A percentile compares a stretch with the other conserved stretches of the same genome.
Conservation (phyloP, 2,797 vertebrate genomes). For the Zalophus californianus region DNA sequence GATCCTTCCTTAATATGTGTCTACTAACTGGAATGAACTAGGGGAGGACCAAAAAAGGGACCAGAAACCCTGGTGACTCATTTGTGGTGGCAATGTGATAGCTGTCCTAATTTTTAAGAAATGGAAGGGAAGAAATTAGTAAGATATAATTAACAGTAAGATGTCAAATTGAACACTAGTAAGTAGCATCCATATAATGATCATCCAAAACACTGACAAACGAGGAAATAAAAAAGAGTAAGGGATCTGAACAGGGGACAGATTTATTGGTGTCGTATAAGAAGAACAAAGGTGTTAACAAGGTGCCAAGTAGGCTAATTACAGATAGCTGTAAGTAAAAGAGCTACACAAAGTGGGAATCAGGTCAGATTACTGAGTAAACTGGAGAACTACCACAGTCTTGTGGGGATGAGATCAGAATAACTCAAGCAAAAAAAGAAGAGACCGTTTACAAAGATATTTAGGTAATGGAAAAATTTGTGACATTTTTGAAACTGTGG, state of each 20-base stretch:
- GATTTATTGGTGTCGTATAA: not conserved
- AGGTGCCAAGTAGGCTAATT: constrained; percentile 34
- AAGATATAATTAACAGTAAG: constrained; percentile 37
- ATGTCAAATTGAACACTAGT: constrained; percentile 6
- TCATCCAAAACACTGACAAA: not conserved
- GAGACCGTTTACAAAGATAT: constrained; percentile 1
- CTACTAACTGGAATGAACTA: not conserved
- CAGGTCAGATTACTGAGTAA: constrained; percentile 60
- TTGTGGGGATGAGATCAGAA: constrained; percentile 64
- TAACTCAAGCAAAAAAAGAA: constrained; percentile 22
- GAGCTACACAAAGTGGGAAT: constrained; percentile 39
- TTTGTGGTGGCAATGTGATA: not conserved
- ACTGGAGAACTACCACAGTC: constrained; percentile 2
- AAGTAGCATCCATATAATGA: not conserved
- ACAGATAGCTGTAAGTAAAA: constrained; percentile 13
- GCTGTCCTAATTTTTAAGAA: constrained; percentile 44
- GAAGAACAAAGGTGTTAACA: not conserved
- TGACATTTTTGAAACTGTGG: not conserved
- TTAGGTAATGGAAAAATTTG: constrained; percentile 50
- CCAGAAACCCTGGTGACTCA: constrained; percentile 16
- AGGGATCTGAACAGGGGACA: not conserved
- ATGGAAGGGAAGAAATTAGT: not conserved
- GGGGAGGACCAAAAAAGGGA: not conserved
- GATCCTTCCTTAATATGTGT: not conserved
- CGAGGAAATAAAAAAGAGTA: not conserved